These are phyloP conservation scores for Microctonus brassicae DNA, from an alignment of 2,888 invertebrate species.

Conservation along the genomic window DNA sequence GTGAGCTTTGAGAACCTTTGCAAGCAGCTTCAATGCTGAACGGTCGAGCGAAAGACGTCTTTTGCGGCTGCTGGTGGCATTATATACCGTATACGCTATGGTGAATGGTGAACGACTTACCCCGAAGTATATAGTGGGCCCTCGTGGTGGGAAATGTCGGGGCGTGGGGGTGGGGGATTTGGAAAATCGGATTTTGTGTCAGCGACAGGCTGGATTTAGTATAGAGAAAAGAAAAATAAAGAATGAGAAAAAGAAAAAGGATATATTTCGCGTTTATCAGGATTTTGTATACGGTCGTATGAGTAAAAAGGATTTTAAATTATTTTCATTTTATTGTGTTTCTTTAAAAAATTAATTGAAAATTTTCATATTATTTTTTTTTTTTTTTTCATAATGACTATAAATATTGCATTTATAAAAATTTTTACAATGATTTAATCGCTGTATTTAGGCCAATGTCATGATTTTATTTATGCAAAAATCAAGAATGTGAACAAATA, in stretches of 20 bases:
- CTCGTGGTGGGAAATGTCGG: neutral
- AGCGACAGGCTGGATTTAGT: slow-evolving; percentile 37
- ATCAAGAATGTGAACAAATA: slow-evolving; percentile 22
- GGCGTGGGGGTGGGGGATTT: slow-evolving; percentile 45
- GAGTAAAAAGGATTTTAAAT: neutral
- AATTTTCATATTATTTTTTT: neutral
- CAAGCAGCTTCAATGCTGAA: neutral
- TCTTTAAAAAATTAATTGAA: neutral
- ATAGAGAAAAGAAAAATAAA: slow-evolving; percentile 14
- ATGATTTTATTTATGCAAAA: neutral
- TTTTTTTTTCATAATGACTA: neutral
- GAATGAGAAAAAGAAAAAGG: slow-evolving; percentile 16
- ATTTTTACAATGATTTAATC: neutral
- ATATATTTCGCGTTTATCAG: slow-evolving; percentile 21
- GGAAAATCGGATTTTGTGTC: slow-evolving; percentile 47
- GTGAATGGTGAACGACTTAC: neutral
- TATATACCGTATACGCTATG: neutral
- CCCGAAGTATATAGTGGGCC: slow-evolving; percentile 1
- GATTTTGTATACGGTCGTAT: slow-evolving; percentile 1
- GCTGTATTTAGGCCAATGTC: neutral
- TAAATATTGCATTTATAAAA: neutral
- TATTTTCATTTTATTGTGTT: neutral
- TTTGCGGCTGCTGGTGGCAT: slow-evolving; percentile 19
- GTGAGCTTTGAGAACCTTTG: slow-evolving; percentile 4
- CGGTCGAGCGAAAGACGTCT: slow-evolving; percentile 20